phyloP scores from a whole-genome alignment of 1,140 invertebrate species.

The Tetragnatha versicolor region DNA sequence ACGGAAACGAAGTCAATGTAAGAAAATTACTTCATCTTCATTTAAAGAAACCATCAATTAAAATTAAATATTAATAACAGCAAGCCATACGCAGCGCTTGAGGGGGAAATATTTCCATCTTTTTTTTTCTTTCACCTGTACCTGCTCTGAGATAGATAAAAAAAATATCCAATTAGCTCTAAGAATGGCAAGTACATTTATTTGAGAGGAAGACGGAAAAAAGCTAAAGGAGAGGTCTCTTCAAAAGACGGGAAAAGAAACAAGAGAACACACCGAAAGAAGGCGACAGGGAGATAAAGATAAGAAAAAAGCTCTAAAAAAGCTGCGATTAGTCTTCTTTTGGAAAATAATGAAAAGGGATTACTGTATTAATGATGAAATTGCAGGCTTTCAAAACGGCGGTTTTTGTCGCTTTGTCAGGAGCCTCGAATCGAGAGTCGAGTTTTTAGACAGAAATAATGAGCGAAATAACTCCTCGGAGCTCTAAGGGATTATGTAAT shows the following conservation, averaged over 20 bases:
- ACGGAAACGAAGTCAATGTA: neutral
- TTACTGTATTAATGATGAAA: slow-evolving; percentile 26
- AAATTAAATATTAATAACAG: slow-evolving; percentile 43
- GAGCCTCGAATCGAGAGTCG: too few relatives aligned
- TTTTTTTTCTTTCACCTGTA: too few relatives aligned
- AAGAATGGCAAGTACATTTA: slow-evolving; percentile 15
- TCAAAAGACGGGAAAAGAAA: slow-evolving; percentile 4
- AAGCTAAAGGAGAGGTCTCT: slow-evolving; percentile 4
- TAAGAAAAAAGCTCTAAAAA: neutral
- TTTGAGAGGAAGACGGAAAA: neutral
- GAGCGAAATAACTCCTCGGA: too few relatives aligned
- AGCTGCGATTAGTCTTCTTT: slow-evolving; percentile 18
- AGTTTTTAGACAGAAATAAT: too few relatives aligned
- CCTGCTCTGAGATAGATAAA: too few relatives aligned
- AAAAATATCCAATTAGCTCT: slow-evolving; percentile 43
- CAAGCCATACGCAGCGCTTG: neutral
- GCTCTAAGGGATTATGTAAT: too few relatives aligned
- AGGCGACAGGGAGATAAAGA: neutral
- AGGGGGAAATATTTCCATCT: neutral
- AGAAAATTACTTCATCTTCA: slow-evolving; percentile 56
- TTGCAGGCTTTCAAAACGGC: too few relatives aligned
- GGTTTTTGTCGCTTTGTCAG: too few relatives aligned
- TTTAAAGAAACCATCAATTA: slow-evolving; percentile 25
- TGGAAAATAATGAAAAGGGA: slow-evolving; percentile 32
- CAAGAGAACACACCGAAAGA: too few relatives aligned